Evolutionary conservation across 1,140 invertebrate genomes (phyloP), one percentile per base, ranked within the genome.

Genomic region (Pseudomyrmex cubaensis): DNA sequence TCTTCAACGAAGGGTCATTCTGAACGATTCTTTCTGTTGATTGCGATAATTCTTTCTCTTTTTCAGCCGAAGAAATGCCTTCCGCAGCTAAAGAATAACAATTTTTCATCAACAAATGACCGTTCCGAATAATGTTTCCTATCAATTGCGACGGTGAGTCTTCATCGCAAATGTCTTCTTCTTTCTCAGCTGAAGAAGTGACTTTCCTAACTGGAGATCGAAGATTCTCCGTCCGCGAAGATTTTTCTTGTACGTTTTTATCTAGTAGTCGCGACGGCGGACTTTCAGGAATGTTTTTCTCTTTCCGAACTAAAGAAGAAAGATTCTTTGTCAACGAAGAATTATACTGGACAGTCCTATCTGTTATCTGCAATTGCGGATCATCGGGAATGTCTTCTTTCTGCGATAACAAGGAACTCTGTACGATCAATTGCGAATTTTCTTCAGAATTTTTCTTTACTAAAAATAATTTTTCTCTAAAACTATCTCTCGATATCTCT

Each of bases 341-440:
- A 67, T 44, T 54, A 15, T 67, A 15, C n/a, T 20, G n/a, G n/a
- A 22, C 44, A 2, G 12, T 44, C 25, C 13, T 44, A 25, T 22
- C 20, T 62, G 20, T 48, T 75, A 75, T 61, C 4, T 20, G 22
- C 50, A 35, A 72, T 63, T 75, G 10, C 13, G 22, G 4, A 17
- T 75, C 20, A 75, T 75, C n/a, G 25, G 35, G 5, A 77, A 77
- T 77, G 17, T 77, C 12, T 77, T 54, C 22, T 46, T 15, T 46
- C 8, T 46, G 62, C 1, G 10, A 25, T 52, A 44, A 66, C 12
- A 22, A 56, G n/a, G 25, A 77, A 77, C 13, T 67, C 20, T 56
- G 15, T 7, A 8, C 1, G n/a, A 15, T 50, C 20, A 17, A n/a
- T 5, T 64, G 57, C 15, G 7, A 8, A 69, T 2, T 22, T 56